phyloP scores from a whole-genome alignment of 2,888 invertebrate genomes.

The Pteria penguin region DNA sequence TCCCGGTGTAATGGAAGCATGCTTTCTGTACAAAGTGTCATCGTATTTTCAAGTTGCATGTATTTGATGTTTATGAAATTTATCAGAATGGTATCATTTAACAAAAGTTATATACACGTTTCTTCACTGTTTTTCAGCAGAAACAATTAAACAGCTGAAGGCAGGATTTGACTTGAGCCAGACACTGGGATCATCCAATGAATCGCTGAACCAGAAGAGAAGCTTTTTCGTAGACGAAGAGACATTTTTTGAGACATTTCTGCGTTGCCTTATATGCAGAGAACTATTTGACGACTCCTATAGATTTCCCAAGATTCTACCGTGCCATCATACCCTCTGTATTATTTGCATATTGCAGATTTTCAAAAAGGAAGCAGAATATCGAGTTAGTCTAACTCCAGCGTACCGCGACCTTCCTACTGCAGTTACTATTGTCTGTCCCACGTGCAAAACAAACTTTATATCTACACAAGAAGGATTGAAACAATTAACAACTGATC shows the following conservation, averaged over 20 bases:
- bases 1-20: too few species aligned
- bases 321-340: conserved; percentile 74
- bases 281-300: conserved; percentile 58
- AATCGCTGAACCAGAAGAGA: conserved; percentile 1
- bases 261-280: conserved; percentile 67
- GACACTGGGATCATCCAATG: neutral
- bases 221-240: conserved; percentile 69
- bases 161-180: conserved; percentile 17
- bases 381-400: conserved; percentile 57
- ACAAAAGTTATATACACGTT: too few species aligned
- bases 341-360: conserved; percentile 59
- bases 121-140: conserved; percentile 23
- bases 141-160: neutral
- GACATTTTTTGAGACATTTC: conserved; percentile 67
- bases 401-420: conserved; percentile 50
- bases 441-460: conserved; percentile 63
- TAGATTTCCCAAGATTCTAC: conserved; percentile 65
- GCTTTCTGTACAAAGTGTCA: too few species aligned
- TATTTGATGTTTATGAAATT: too few species aligned
- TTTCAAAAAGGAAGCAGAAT: conserved; percentile 61
- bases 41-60: too few species aligned
- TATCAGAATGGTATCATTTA: too few species aligned
- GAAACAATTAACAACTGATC: conserved; percentile 66
- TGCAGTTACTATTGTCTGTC: conserved; percentile 68
- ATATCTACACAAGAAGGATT: conserved; percentile 68